phyloP scores from a whole-genome alignment of 2,113 vertebrate genomes.

The Callipepla squamata region DNA sequence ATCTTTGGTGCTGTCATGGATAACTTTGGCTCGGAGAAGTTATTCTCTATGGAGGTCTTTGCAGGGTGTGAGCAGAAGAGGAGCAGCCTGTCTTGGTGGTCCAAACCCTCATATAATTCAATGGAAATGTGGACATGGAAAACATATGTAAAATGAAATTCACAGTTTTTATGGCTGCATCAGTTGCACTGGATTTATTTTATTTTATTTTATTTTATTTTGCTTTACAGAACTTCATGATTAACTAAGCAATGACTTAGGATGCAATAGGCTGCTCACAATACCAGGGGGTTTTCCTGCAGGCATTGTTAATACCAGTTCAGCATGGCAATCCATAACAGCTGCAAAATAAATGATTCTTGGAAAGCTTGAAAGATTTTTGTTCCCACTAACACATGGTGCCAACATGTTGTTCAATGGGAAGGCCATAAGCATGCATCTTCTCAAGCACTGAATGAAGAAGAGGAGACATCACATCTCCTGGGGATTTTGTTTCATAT shows the following conservation, averaged over 20 bases:
- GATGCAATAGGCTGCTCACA: neutral
- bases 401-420: neutral
- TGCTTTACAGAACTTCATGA: neutral
- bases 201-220: neutral
- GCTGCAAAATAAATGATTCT: neutral
- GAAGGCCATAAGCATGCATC: neutral
- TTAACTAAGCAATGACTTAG: neutral
- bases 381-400: accelerated
- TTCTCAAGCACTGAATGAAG: neutral
- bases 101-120: neutral
- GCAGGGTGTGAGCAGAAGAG: neutral
- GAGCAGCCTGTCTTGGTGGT: neutral
- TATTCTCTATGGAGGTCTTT: neutral
- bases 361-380: slow-evolving; percentile 1
- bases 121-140: neutral
- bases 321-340: neutral
- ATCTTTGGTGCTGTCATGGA: neutral
- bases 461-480: neutral
- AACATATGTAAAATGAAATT: neutral
- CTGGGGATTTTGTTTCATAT: neutral
- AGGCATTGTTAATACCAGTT: neutral
- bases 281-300: neutral
- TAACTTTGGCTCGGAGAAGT: neutral
- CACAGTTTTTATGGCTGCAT: neutral
- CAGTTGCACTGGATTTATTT: neutral